Evolutionary conservation across 2,888 invertebrate genomes (phyloP).

Genomic region (Nephrotoma flavescens): DNA sequence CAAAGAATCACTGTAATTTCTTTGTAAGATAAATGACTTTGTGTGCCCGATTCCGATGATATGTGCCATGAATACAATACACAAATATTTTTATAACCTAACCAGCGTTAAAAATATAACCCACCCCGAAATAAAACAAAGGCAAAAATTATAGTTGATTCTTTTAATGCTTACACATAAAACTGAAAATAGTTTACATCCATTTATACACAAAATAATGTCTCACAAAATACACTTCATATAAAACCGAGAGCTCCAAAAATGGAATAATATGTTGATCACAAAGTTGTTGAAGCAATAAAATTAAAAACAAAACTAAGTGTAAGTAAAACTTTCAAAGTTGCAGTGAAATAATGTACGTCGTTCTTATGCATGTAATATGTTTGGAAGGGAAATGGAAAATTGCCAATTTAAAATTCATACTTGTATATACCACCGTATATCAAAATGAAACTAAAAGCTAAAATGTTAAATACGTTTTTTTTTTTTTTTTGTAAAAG

Average conservation of each 20-base stretch:
- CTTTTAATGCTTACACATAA: background rate
- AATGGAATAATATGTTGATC: background rate
- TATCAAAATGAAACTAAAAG: background rate
- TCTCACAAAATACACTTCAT: background rate
- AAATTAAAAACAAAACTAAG: background rate
- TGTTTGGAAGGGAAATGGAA: background rate
- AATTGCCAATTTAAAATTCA: background rate
- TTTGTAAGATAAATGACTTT: background rate
- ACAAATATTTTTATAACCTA: background rate
- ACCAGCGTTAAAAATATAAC: background rate
- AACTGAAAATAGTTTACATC: background rate
- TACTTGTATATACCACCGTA: background rate
- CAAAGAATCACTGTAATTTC: background rate
- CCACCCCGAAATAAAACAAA: background rate
- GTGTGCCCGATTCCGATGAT: background rate
- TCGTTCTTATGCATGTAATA: background rate
- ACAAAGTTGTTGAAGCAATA: background rate
- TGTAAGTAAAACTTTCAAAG: background rate
- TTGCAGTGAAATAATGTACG: background rate
- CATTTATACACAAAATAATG: background rate
- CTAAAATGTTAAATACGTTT: background rate
- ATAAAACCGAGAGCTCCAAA: background rate
- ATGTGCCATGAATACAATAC: background rate
- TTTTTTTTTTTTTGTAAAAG: background rate
- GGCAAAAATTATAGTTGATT: background rate